Conservation (phyloP, 2,797 vertebrate species). For the Sebastes matsubarae region DNA sequence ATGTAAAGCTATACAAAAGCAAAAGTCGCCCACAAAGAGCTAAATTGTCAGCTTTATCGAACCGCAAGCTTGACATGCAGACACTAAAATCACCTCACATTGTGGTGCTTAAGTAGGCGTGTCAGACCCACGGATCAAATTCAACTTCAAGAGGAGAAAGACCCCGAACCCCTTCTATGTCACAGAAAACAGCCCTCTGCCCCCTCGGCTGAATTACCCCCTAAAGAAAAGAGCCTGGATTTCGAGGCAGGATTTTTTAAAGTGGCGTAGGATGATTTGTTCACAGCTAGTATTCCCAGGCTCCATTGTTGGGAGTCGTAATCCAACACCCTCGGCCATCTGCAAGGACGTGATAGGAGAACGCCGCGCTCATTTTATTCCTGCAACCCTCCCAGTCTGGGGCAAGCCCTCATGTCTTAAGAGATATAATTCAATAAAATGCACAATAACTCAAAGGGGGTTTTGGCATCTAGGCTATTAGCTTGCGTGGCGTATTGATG, state of each 20-base stretch:
- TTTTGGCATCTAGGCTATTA: constrained; percentile 25
- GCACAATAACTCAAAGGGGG: constrained; percentile 52
- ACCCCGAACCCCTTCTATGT: constrained; percentile 9
- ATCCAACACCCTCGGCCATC: constrained; percentile 78
- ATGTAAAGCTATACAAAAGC: constrained; percentile 18
- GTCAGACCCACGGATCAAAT: constrained; percentile 63
- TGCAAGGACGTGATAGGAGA: constrained; percentile 80
- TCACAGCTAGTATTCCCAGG: constrained; percentile 78
- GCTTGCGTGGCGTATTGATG: constrained; percentile 40
- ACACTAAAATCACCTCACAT: constrained; percentile 37
- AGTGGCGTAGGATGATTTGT: constrained; percentile 78
- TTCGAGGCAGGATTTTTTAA: constrained; percentile 42
- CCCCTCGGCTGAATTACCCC: constrained; percentile 49
- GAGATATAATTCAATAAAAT: constrained; percentile 69
- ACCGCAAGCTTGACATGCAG: constrained; percentile 24
- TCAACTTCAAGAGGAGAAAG: constrained; percentile 53
- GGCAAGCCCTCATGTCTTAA: constrained; percentile 35
- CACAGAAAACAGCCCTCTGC: constrained; percentile 3
- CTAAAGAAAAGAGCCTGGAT: constrained; percentile 54
- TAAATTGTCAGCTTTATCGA: constrained; percentile 39
- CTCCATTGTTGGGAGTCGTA: constrained; percentile 74
- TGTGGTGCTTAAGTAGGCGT: constrained; percentile 44
- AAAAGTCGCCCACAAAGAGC: constrained; percentile 37
- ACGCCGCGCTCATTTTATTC: constrained; percentile 66
- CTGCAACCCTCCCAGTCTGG: constrained; percentile 35